A percentile compares a stretch with the other conserved stretches of the same genome.
Conservation (phyloP, 1,140 invertebrate genomes). For the Apis cerana region DNA sequence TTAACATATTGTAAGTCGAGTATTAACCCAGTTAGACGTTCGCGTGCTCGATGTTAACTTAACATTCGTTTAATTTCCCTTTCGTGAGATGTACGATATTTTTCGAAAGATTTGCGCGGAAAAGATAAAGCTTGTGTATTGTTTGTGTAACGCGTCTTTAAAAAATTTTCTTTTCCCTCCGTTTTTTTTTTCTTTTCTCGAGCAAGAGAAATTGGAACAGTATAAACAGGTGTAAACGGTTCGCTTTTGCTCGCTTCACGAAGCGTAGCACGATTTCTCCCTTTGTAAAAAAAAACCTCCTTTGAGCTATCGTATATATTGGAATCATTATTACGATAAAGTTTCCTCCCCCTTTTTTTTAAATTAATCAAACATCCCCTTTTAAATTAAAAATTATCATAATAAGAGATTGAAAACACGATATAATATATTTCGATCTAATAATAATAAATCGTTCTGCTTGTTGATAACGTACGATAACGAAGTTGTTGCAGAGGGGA, state of each 20-base stretch:
- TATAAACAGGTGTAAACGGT: background rate
- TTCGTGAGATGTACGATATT: background rate
- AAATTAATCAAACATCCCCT: too few relatives aligned
- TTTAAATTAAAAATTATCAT: too few relatives aligned
- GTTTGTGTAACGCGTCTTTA: background rate
- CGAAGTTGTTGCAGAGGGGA: too few relatives aligned
- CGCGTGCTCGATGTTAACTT: background rate
- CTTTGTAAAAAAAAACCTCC: background rate
- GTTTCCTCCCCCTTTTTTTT: too few relatives aligned
- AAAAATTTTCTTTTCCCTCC: background rate
- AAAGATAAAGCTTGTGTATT: background rate
- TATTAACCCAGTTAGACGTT: constrained; percentile 22
- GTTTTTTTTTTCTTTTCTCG: background rate
- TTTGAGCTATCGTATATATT: background rate
- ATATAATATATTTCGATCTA: too few relatives aligned
- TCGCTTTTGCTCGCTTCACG: background rate
- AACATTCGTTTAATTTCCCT: background rate
- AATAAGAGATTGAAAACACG: too few relatives aligned
- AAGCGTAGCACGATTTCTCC: background rate
- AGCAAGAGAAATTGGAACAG: background rate
- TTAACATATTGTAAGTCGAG: background rate
- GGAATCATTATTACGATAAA: background rate
- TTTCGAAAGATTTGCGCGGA: background rate
- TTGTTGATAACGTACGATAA: too few relatives aligned
- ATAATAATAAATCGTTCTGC: too few relatives aligned